Evolutionary conservation across 1,140 invertebrate genomes (phyloP).

Genomic region (Drosophila persimilis): DNA sequence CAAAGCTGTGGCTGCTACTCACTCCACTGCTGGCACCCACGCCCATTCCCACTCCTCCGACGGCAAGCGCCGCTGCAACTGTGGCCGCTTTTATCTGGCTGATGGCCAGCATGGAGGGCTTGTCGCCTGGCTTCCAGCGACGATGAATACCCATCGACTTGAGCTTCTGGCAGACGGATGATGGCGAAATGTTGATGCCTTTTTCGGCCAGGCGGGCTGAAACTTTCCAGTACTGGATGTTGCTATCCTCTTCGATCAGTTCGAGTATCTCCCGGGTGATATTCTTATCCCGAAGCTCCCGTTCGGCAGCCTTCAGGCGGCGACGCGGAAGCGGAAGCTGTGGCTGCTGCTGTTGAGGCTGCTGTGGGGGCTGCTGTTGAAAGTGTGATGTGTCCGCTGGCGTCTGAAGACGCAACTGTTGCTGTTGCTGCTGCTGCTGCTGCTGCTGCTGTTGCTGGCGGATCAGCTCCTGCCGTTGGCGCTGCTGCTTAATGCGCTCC

Average conservation of each 20-base stretch:
- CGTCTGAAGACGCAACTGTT: slow-evolving; percentile 35
- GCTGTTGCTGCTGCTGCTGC: slow-evolving; percentile 32
- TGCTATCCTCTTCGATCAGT: slow-evolving; percentile 80
- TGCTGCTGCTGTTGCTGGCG: slow-evolving; percentile 51
- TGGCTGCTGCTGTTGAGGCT: slow-evolving; percentile 35
- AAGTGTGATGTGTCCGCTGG: slow-evolving; percentile 69
- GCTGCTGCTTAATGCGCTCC: slow-evolving; percentile 25
- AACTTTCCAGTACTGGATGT: slow-evolving; percentile 82
- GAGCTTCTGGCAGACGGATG: slow-evolving; percentile 80
- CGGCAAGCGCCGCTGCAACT: slow-evolving; percentile 48
- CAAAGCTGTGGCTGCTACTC: slow-evolving; percentile 14
- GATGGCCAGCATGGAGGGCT: slow-evolving; percentile 75
- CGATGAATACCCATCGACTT: slow-evolving; percentile 81
- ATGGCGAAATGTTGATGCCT: slow-evolving; percentile 79
- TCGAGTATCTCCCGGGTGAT: slow-evolving; percentile 82
- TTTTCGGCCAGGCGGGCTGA: slow-evolving; percentile 79
- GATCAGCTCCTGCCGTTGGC: slow-evolving; percentile 42
- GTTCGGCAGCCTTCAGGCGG: slow-evolving; percentile 75
- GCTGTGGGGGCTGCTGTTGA: slow-evolving; percentile 53
- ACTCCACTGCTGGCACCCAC: neutral
- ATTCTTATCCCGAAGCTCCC: slow-evolving; percentile 76
- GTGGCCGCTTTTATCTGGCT: slow-evolving; percentile 70
- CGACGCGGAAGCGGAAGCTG: slow-evolving; percentile 63
- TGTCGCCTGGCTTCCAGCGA: slow-evolving; percentile 80
- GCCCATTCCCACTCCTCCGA: slow-evolving; percentile 27